Percentiles rank a stretch among this genome's conserved stretches.
phyloP scores from a whole-genome alignment of 1,140 invertebrate genomes.

The Papilio aristodemus region DNA sequence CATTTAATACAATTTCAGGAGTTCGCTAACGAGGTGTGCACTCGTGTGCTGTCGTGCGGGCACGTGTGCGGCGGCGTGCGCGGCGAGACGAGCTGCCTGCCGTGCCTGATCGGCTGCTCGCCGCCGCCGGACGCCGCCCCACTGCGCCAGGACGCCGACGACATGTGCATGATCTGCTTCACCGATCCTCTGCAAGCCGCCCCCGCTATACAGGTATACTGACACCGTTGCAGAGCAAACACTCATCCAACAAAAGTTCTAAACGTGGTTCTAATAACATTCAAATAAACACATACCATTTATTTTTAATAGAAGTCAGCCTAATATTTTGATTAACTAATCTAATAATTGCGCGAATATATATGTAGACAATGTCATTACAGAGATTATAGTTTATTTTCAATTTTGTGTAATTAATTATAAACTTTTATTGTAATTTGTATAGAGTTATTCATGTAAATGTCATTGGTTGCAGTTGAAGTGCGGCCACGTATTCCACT shows the following conservation, averaged over 20 bases:
- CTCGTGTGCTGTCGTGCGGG: conserved; percentile 91
- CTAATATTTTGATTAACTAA: no score
- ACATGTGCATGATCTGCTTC: conserved; percentile 99
- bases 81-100: conserved; percentile 91
- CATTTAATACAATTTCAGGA: no score
- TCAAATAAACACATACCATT: no score
- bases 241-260: no score
- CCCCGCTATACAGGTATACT: conserved; percentile 91
- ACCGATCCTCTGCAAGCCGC: conserved; percentile 96
- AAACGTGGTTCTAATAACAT: no score
- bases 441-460: conserved; percentile 19
- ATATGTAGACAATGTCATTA: no score
- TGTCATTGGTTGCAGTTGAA: conserved; percentile 83
- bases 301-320: no score
- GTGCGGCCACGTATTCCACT: conserved; percentile 98
- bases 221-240: no score
- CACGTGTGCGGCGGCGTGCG: conserved; percentile 95
- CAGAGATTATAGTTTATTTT: background rate
- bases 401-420: background rate
- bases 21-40: conserved; percentile 91
- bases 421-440: background rate
- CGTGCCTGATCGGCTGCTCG: conserved; percentile 93
- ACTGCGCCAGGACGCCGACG: conserved; percentile 97
- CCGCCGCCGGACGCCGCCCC: conserved; percentile 63
- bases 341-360: no score